A percentile compares a stretch with the other conserved stretches of the same genome.
Conservation (phyloP, 2,888 invertebrate species). For the Scaptomyza polygonia region DNA sequence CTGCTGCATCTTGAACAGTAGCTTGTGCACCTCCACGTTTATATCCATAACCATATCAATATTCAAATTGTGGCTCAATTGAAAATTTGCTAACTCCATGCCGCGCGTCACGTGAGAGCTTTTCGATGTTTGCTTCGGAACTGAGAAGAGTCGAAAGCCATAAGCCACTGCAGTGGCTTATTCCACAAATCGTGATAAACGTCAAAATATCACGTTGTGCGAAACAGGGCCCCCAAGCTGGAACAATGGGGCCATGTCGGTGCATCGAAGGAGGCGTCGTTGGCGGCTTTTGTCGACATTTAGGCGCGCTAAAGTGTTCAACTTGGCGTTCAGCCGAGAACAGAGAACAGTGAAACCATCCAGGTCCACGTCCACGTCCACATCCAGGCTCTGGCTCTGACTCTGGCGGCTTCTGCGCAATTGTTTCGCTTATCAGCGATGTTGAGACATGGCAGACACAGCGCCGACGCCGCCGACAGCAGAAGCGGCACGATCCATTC, state of each 20-base stretch:
- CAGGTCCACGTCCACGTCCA: not conserved
- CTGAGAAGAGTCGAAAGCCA: not conserved
- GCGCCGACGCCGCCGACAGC: constrained; percentile 61
- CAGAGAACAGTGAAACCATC: constrained; percentile 38
- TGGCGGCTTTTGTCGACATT: constrained; percentile 76
- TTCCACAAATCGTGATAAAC: constrained; percentile 77
- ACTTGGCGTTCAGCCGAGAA: constrained; percentile 66
- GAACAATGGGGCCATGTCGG: constrained; percentile 63
- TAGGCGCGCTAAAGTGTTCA: constrained; percentile 77
- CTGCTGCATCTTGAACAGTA: constrained; percentile 55
- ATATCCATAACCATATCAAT: constrained; percentile 67
- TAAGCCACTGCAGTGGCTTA: constrained; percentile 14
- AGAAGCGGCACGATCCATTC: constrained; percentile 68
- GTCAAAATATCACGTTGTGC: constrained; percentile 78
- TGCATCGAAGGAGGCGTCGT: constrained; percentile 62
- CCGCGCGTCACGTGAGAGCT: constrained; percentile 29
- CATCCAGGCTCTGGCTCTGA: not conserved
- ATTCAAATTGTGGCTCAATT: constrained; percentile 81
- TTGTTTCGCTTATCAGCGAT: constrained; percentile 80
- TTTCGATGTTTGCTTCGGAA: too few species aligned
- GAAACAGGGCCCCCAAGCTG: constrained; percentile 31
- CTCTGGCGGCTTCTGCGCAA: constrained; percentile 65
- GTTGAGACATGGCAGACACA: constrained; percentile 74
- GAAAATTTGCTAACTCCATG: constrained; percentile 73
- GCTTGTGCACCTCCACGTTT: constrained; percentile 31